Conservation (phyloP, 2,797 vertebrate genomes). For the Eupleurogrammus muticus region DNA sequence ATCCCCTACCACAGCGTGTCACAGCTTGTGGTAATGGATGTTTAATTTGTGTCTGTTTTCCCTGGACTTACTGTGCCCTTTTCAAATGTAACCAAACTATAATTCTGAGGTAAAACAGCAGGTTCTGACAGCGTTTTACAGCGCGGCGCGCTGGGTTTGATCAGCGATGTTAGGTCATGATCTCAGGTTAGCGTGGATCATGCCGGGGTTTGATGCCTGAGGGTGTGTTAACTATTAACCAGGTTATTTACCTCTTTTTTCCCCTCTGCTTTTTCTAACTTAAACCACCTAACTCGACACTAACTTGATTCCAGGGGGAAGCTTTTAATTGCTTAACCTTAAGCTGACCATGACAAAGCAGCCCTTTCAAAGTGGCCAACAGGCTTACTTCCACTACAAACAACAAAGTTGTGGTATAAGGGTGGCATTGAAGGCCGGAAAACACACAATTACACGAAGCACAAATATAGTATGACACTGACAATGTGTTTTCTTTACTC, state of each 20-base stretch:
- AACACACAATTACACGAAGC: conserved; percentile 7
- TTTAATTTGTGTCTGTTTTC: conserved; percentile 59
- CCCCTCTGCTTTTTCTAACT: conserved; percentile 41
- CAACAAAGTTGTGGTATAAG: conserved; percentile 29
- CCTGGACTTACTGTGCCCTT: conserved; percentile 33
- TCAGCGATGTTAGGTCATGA: background rate
- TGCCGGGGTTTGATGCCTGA: conserved; percentile 38
- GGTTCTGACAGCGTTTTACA: conserved; percentile 32
- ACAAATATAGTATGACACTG: conserved; percentile 5
- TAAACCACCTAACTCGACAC: conserved; percentile 67
- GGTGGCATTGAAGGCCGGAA: conserved; percentile 12
- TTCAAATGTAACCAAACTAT: conserved; percentile 42
- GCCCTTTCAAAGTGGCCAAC: conserved; percentile 58
- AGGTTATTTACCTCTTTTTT: conserved; percentile 8
- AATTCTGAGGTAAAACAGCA: conserved; percentile 46
- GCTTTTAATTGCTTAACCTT: conserved; percentile 72
- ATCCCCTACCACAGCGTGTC: conserved; percentile 55
- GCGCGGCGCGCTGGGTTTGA: conserved; percentile 17
- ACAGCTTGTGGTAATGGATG: conserved; percentile 66
- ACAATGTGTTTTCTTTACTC: background rate
- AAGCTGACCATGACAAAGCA: conserved; percentile 73
- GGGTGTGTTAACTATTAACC: conserved; percentile 63
- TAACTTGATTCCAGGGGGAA: conserved; percentile 65
- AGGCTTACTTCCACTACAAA: conserved; percentile 62
- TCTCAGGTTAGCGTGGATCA: conserved; percentile 25